Conservation (phyloP, 2,113 vertebrate species). For the Sminthopsis crassicaudata region DNA sequence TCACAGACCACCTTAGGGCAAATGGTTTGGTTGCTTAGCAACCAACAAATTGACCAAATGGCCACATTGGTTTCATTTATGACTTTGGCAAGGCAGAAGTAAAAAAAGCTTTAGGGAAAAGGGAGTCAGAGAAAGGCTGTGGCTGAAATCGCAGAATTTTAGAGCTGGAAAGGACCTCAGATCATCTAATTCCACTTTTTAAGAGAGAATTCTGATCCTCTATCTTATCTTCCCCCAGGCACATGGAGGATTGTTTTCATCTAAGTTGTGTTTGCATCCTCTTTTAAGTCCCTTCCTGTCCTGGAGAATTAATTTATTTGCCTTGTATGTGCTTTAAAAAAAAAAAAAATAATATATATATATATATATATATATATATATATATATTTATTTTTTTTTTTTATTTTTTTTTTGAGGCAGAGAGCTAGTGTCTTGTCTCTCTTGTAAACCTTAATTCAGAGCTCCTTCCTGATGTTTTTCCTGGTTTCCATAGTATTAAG, state of each 20-base stretch:
- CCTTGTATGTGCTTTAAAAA: background rate
- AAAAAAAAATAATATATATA: no score
- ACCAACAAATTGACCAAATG: conserved; percentile 6
- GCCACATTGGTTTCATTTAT: conserved; percentile 29
- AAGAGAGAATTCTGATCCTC: conserved; percentile 22
- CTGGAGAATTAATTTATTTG: background rate
- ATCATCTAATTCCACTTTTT: background rate
- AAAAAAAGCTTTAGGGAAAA: background rate
- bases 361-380: no score
- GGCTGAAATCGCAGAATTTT: background rate
- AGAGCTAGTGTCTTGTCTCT: background rate
- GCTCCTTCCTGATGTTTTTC: conserved; percentile 29
- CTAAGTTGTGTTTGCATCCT: background rate
- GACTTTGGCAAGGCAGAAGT: conserved; percentile 23
- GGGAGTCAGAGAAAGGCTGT: background rate
- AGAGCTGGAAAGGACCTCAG: background rate
- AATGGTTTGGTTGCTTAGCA: conserved; percentile 36
- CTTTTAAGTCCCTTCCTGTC: conserved; percentile 6
- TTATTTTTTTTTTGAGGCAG: background rate
- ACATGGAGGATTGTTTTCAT: conserved; percentile 21
- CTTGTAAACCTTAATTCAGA: conserved; percentile 11
- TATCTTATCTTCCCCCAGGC: conserved; percentile 4
- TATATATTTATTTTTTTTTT: no score
- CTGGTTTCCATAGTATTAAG: background rate
- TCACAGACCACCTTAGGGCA: background rate